Evolutionary conservation across 1,140 invertebrate genomes (phyloP), one percentile per base, ranked within the genome.

Genomic region (Micrasema longulum): DNA sequence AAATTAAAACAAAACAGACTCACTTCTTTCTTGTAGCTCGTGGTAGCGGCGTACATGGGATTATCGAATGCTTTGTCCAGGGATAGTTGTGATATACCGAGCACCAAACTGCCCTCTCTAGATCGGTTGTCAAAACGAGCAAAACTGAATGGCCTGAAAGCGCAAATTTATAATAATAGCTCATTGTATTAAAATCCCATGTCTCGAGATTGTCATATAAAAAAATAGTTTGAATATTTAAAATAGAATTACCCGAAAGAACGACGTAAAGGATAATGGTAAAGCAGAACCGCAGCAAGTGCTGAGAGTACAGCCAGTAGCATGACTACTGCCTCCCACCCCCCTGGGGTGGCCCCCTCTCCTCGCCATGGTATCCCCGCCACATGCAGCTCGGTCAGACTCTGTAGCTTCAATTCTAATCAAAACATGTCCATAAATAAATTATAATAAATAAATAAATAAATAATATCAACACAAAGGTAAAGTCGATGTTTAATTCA

Each of bases 31-130:
- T 55, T 11, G 52, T 31, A 16, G 9, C 22, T 12, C 16, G 52
- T 18, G 16, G 36, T 11, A 6, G 45, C 47, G 22, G 63, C 62
- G 47, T 71, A 74, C 69, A 74, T 67, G 2, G 73, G 73, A 41
- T 74, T 74, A 26, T 74, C 73, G 48, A 74, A 74, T 1, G 68
- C 62, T 60, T 74, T 74, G 23, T 74, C 53, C 22, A 74, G 65
- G 7, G 68, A 71, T 10, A 74, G 20, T 16, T 74, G 73, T 6
- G 73, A 74, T 35, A 74, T 47, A 7, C 68, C 69, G 5, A 74
- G 45, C 23, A 66, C 63, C 18, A 74, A 53, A 55, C 73, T 74
- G 20, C 73, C 73, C 53, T 74, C 73, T 0, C 68, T 48, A 12
- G 73, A 74, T 7, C 73, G 68, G 60, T 74, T 74, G 18, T 74